Percentiles rank a stretch among this genome's conserved stretches.
Conservation (phyloP, 2,888 invertebrate genomes). For the Slavum lentiscoides region DNA sequence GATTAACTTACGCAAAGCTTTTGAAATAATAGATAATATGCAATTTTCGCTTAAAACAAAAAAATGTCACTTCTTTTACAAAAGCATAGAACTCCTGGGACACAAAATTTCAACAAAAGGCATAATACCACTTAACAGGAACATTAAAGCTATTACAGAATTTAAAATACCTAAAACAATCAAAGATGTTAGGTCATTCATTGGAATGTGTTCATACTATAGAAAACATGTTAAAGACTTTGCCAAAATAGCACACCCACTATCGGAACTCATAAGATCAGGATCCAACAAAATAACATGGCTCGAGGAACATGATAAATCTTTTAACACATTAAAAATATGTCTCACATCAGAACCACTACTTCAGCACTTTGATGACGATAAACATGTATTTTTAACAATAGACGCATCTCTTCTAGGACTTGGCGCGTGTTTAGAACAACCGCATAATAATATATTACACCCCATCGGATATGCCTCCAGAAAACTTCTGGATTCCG, state of each 20-base stretch:
- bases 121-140: neutral
- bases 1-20: neutral
- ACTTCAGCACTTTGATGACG: constrained; percentile 35
- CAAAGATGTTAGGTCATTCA: too few relatives aligned
- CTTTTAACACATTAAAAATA: constrained; percentile 34
- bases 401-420: constrained; percentile 22
- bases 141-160: constrained; percentile 2
- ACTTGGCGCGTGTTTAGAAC: constrained; percentile 15
- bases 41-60: neutral
- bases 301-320: neutral
- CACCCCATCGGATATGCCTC: constrained; percentile 36
- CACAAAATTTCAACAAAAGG: neutral
- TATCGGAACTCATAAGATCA: constrained; percentile 16
- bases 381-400: too few relatives aligned
- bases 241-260: too few relatives aligned
- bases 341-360: neutral
- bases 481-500: constrained; percentile 20
- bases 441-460: constrained; percentile 38
- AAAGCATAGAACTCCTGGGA: neutral
- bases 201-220: too few relatives aligned
- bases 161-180: constrained; percentile 25
- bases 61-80: neutral
- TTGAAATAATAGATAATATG: neutral
- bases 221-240: too few relatives aligned
- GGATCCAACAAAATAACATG: neutral